These are phyloP conservation scores for Eclectus roratus DNA, from an alignment of 2,113 vertebrate species.

Conservation along the genomic window DNA sequence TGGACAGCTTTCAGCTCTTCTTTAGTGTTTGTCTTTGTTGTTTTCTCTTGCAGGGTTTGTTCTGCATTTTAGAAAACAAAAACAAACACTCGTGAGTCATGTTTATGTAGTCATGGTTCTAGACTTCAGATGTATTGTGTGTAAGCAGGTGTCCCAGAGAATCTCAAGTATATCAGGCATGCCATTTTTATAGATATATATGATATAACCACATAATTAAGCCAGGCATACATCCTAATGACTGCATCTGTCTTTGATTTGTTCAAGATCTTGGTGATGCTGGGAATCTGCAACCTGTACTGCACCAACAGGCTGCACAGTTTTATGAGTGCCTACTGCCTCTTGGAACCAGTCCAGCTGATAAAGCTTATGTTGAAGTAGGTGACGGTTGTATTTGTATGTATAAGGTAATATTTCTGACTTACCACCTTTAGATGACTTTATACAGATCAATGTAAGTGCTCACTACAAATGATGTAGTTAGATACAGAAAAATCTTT, in stretches of 20 bases:
- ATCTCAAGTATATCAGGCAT: not conserved
- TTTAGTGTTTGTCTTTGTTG: not conserved
- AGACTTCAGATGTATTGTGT: not conserved
- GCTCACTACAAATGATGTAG: not conserved
- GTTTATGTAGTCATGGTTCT: not conserved
- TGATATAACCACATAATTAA: not conserved
- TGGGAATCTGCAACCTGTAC: not conserved
- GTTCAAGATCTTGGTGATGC: not conserved
- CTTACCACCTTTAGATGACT: not conserved
- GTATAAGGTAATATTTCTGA: not conserved
- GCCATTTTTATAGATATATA: not conserved
- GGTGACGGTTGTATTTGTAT: not conserved
- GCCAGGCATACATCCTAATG: not conserved
- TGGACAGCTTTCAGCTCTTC: not conserved
- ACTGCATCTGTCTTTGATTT: not conserved
- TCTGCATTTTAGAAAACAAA: not conserved
- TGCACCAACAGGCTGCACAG: not conserved
- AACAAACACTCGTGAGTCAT: rapidly evolving
- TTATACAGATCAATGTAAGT: not conserved
- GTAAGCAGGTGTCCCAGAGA: not conserved
- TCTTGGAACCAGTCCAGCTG: not conserved
- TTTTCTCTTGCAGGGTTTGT: not conserved
- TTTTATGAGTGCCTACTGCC: not conserved
- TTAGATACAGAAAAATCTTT: not conserved
- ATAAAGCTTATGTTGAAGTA: not conserved